Evolutionary conservation across 1,140 invertebrate species (phyloP), one percentile per base, ranked within the genome.

Genomic region (Homalodisca vitripennis): DNA sequence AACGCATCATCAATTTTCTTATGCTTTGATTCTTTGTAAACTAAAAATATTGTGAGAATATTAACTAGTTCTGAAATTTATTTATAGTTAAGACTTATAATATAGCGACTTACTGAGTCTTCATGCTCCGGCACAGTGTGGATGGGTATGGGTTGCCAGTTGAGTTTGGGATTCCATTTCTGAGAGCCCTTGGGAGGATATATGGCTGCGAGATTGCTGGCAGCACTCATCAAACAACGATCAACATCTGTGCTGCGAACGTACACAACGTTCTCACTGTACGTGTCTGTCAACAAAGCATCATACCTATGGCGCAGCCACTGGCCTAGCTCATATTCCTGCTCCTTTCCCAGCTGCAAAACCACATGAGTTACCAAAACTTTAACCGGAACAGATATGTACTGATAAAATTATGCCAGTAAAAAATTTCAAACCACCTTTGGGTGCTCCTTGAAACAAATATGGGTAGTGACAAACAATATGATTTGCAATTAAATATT

Each of bases 111-210:
- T 78, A 94, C 76, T 70, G 85, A 75, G 82, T 95, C 93, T 26
- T 84, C 69, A 1, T 80, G 73, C 77, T 88, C 82, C 0, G 91
- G 89, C 22, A 83, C 74, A 0, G 93, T 93, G 73, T 95, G 93
- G 12, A 97, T 84, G 0, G 95, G 93, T 74, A 97, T 92, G 0
- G 95, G 94, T 78, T 95, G 93, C 95, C 95, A 98, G 13, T 80
- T 74, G 1, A 95, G 77, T 1, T 85, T 71, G 0, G 74, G 67
- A 76, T 93, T 86, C 91, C 92, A 96, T 1, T 87, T 70, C 66
- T 84, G 77, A 2, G 70, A 48, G 10, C 79, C 81, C 14, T 75
- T 75, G 0, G 87, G 86, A 10, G 92, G 90, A 77, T 89, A 93
- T n/a, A 86, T 71, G 3, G 92, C 92, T 67, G 93, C 93, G 66